Evolutionary conservation across 2,797 vertebrate species (phyloP).

Genomic region (Molossus molossus): DNA sequence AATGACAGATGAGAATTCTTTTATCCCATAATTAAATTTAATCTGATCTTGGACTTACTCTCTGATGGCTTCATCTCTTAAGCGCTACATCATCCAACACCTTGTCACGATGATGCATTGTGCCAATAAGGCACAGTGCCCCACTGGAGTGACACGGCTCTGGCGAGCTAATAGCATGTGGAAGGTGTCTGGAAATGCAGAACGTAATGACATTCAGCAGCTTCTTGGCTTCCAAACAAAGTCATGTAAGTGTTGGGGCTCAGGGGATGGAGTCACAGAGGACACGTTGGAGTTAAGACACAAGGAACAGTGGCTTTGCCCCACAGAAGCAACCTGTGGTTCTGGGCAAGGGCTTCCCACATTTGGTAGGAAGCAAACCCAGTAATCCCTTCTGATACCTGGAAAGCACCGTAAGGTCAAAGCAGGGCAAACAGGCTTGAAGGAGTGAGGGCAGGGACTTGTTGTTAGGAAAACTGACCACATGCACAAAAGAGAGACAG

Average conservation of each 20-base stretch:
- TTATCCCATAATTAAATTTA: constrained; percentile 85
- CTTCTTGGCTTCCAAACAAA: background rate
- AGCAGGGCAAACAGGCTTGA: background rate
- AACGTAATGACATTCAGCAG: background rate
- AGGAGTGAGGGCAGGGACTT: background rate
- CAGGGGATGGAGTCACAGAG: fast-evolving
- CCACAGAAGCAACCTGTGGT: background rate
- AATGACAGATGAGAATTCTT: constrained; percentile 77
- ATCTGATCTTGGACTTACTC: constrained; percentile 75
- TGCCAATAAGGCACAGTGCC: constrained; percentile 81
- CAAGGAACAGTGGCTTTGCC: background rate
- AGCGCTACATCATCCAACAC: constrained; percentile 83
- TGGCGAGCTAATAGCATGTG: constrained; percentile 75
- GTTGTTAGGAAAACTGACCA: background rate
- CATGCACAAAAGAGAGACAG: no score
- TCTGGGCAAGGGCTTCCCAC: background rate
- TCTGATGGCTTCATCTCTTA: constrained; percentile 87
- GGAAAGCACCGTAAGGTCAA: background rate
- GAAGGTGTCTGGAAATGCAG: constrained; percentile 71
- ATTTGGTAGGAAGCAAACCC: background rate
- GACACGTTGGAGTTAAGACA: background rate
- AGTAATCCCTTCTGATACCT: background rate
- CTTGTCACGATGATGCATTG: constrained; percentile 86
- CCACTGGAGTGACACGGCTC: constrained; percentile 73
- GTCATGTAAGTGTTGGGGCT: no score